A percentile compares a stretch with the other conserved stretches of the same genome.
Evolutionary conservation across 2,888 invertebrate species (phyloP).

Genomic region (Troides oblongomaculatus): DNA sequence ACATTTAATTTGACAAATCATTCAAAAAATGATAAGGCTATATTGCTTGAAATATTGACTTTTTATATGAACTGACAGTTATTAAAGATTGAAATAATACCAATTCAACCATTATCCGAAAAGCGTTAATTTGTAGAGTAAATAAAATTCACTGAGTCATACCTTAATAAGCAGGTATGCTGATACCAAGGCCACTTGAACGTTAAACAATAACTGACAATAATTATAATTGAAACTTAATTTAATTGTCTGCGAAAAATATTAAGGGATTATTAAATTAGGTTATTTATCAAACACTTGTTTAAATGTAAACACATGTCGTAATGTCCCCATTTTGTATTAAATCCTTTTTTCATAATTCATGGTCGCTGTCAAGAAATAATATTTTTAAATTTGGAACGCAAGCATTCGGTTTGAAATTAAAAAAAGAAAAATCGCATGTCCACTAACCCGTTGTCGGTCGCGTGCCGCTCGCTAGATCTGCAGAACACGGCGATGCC

Average conservation of each 20-base stretch:
- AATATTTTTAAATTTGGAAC: constrained; percentile 15
- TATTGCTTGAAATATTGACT: neutral
- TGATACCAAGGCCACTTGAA: neutral
- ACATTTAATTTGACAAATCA: neutral
- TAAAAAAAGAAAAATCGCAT: constrained; percentile 57
- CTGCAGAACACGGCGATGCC: constrained; percentile 99
- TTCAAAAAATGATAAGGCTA: neutral
- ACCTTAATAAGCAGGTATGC: constrained; percentile 1
- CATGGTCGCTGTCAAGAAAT: neutral
- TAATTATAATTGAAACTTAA: neutral
- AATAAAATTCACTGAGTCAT: constrained; percentile 10
- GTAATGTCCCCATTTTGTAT: neutral
- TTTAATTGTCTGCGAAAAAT: neutral
- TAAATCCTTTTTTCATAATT: neutral
- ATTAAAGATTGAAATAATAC: neutral
- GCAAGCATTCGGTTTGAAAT: constrained; percentile 23
- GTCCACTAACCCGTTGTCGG: constrained; percentile 72
- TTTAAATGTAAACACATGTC: neutral
- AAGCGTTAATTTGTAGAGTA: constrained; percentile 12
- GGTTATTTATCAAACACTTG: neutral
- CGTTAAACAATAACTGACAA: neutral
- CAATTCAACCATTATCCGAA: constrained; percentile 8
- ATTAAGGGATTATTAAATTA: neutral
- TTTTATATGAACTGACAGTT: neutral
- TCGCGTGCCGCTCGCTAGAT: constrained; percentile 85